These are phyloP conservation scores for Dicyrtomina minuta DNA, from an alignment of 2,888 invertebrate genomes.

Conservation along the genomic window DNA sequence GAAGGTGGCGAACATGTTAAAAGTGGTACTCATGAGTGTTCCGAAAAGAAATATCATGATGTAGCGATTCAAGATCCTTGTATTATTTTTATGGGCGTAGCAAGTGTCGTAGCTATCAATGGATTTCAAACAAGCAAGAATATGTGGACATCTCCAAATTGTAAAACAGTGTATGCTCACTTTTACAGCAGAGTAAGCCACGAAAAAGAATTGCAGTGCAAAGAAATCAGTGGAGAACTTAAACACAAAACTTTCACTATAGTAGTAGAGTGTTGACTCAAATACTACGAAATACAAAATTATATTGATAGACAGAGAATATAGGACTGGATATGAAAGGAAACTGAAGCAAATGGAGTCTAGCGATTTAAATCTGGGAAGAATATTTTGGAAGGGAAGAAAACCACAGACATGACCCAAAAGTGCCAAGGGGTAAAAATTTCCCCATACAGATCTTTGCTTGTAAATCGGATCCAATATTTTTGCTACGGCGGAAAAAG, in stretches of 20 bases:
- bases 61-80: constrained; percentile 13
- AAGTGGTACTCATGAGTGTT: not conserved
- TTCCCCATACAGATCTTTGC: not conserved
- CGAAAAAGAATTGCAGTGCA: constrained; percentile 17
- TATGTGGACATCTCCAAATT: not conserved
- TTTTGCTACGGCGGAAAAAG: too few species aligned
- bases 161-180: constrained; percentile 10
- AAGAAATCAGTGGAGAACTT: constrained; percentile 10
- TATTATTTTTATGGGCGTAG: constrained; percentile 2
- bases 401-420: constrained; percentile 21
- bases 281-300: constrained; percentile 14
- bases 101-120: constrained; percentile 10
- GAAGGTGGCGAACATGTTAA: constrained; percentile 5
- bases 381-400: constrained; percentile 15
- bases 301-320: not conserved
- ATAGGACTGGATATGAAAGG: constrained; percentile 19
- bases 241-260: not conserved
- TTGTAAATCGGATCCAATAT: too few species aligned
- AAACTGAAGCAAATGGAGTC: not conserved
- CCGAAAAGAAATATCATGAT: constrained; percentile 3
- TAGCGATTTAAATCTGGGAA: not conserved
- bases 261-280: not conserved
- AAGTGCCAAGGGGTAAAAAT: constrained; percentile 18
- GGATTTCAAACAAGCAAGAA: constrained; percentile 15
- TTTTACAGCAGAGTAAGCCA: not conserved